Conservation (phyloP, 2,113 vertebrate species). For the Syrrhaptes paradoxus region DNA sequence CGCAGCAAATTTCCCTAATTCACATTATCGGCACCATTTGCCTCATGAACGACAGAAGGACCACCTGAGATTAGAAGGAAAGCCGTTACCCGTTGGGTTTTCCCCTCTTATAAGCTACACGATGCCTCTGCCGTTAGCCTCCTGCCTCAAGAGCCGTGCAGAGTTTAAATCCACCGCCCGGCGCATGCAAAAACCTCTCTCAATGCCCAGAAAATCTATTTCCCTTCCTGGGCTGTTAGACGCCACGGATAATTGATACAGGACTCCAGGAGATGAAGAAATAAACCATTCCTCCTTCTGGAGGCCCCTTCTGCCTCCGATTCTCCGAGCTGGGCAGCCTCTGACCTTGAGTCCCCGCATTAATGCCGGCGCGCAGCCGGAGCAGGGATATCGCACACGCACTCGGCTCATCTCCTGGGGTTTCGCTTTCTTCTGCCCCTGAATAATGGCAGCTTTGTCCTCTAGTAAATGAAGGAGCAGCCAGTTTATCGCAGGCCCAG, state of each 20-base stretch:
- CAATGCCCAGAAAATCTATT: background rate
- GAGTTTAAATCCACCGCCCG: background rate
- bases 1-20: background rate
- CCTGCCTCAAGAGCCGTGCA: background rate
- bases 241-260: background rate
- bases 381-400: background rate
- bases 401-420: background rate
- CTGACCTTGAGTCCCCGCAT: background rate
- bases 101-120: background rate
- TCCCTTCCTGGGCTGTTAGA: background rate
- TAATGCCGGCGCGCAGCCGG: background rate
- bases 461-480: background rate
- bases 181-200: background rate
- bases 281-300: background rate
- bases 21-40: conserved; percentile 4
- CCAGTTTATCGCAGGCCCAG: conserved; percentile 1
- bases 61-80: background rate
- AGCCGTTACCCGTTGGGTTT: background rate
- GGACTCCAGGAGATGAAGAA: background rate
- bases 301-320: background rate
- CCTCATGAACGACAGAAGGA: background rate
- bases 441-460: conserved; percentile 34
- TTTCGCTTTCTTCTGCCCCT: background rate
- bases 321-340: background rate
- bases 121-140: background rate